Base-by-base conservation (phyloP, 2,797 vertebrate species). In the Tokudaia tokunoshimensis region DNA sequence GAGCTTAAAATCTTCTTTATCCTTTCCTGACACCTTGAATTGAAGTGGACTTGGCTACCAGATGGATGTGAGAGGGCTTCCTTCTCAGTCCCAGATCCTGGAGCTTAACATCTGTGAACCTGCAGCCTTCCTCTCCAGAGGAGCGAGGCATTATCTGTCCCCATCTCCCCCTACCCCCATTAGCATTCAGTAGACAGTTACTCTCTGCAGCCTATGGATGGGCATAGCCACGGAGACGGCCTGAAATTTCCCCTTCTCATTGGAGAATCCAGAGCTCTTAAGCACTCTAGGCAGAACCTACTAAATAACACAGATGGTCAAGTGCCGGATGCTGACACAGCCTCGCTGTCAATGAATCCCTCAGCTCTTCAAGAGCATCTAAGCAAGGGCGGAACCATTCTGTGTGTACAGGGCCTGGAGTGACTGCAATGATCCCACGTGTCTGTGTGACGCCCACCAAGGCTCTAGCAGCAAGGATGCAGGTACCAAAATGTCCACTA, bases 261-360 rank as follows among this genome's bases (percentile, higher is more conserved):
- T 92, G 72, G 93, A 34, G 87, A 91, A 89, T 19, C 37, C 44
- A 78, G 84, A 90, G n/a, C 82, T 76, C 1, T 63, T 74, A n/a
- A 61, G 17, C 52, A 57, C 37, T 74, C 72, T 74, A 74, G 80
- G 61, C 19, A 81, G 61, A 47, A 65, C n/a, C 20, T 57, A 41
- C 55, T 89, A 59, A 67, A 34, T 17, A 59, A 81, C 22, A 67
- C 20, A 31, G 74, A 2, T 0, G 2, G 34, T 3, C 59, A 80
- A 72, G 6, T 26, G 7, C 12, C 80, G 76, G 65, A 92, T 79
- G 31, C 78, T 57, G 85, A 82, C n/a, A 12, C 44, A 37, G 19
- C 6, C 29, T 89, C 44, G 5, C 24, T 72, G 63, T 65, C 86
- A 11, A 83, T 57, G 86, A 92, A 70, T 31, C 47, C 59, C 14